These are phyloP conservation scores for Melinaea marsaeus DNA, from an alignment of 2,888 invertebrate species.

Conservation along the genomic window DNA sequence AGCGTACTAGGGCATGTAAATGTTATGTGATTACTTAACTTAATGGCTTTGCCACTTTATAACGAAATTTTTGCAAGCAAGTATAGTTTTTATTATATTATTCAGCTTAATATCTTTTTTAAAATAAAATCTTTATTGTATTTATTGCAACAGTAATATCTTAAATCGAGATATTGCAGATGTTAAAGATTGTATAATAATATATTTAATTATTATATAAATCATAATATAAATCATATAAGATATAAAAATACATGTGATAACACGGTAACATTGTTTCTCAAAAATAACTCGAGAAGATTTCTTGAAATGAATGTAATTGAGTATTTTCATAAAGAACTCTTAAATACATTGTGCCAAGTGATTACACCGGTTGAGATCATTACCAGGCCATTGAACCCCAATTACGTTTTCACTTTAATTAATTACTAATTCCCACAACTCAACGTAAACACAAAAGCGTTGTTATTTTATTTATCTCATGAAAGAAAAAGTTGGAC, in stretches of 20 bases:
- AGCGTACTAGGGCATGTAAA: constrained; percentile 75
- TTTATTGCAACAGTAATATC: no score
- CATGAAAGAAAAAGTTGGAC: neutral
- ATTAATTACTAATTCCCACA: constrained; percentile 1
- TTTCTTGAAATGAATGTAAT: no score
- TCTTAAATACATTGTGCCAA: neutral
- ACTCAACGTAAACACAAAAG: neutral
- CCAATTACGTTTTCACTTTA: constrained; percentile 32
- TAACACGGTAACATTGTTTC: no score
- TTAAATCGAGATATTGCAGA: no score
- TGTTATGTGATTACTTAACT: constrained; percentile 72
- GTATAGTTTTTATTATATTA: neutral
- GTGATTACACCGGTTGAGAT: constrained; percentile 41
- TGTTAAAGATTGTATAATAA: no score
- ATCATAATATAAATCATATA: no score
- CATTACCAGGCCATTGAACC: constrained; percentile 61
- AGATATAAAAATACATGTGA: no score
- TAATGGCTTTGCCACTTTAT: constrained; percentile 50
- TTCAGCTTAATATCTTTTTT: no score
- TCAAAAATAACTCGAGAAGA: no score
- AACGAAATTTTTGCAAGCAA: neutral
- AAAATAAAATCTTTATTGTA: no score
- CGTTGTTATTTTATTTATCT: constrained; percentile 9
- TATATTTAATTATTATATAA: no score
- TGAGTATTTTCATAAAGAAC: neutral